These are phyloP conservation scores for Opisthograptis luteolata DNA, from an alignment of 2,888 invertebrate species.

Conservation along the genomic window DNA sequence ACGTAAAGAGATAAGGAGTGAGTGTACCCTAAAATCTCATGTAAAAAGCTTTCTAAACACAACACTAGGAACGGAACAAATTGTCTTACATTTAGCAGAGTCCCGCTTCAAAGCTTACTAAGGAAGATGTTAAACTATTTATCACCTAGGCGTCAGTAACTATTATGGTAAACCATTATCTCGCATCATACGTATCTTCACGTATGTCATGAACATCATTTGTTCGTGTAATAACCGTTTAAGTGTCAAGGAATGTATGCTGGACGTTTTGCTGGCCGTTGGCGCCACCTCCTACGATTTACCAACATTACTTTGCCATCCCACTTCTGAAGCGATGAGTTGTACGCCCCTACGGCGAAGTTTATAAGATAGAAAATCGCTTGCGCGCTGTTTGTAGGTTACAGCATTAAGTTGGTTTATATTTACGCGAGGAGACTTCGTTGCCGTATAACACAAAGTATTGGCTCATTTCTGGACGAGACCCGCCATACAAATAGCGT, in stretches of 20 bases:
- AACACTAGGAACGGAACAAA: constrained; percentile 2
- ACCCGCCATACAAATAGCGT: constrained; percentile 72
- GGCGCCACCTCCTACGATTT: constrained; percentile 65
- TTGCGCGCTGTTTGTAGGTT: not conserved
- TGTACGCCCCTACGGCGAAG: constrained; percentile 24
- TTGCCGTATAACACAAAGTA: constrained; percentile 58
- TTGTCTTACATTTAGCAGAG: not conserved
- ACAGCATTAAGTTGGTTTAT: constrained; percentile 39
- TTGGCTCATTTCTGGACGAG: constrained; percentile 64
- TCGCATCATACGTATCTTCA: constrained; percentile 34
- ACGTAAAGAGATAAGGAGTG: too few relatives aligned
- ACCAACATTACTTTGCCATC: constrained; percentile 43
- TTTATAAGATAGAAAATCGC: constrained; percentile 25
- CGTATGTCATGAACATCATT: constrained; percentile 50
- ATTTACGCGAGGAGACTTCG: constrained; percentile 65
- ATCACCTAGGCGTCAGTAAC: constrained; percentile 31
- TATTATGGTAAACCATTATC: constrained; percentile 36
- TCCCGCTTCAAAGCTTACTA: constrained; percentile 10
- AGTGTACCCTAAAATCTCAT: not conserved
- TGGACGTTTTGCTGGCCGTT: constrained; percentile 56
- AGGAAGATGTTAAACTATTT: constrained; percentile 31
- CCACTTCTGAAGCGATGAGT: not conserved
- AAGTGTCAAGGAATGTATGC: constrained; percentile 50
- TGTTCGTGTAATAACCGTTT: constrained; percentile 49
- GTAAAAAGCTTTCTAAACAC: not conserved